A percentile compares a stretch with the other conserved stretches of the same genome.
These are phyloP conservation scores for Euleptes europaea DNA, from an alignment of 2,113 vertebrate genomes.

Conservation along the genomic window DNA sequence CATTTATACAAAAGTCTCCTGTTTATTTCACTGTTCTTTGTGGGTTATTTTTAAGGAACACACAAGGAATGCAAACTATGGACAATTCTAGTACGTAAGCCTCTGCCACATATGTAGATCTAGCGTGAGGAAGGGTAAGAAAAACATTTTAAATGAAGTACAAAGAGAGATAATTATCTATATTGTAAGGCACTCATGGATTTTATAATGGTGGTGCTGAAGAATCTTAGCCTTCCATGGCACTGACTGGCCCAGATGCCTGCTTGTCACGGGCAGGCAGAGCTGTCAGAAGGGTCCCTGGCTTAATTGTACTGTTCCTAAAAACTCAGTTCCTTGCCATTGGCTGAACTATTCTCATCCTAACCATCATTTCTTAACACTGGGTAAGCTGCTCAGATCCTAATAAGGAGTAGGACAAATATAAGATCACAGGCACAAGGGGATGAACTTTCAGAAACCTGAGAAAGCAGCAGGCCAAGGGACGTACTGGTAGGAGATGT, in stretches of 20 bases:
- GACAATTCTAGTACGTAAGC: background rate
- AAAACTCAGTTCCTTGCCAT: background rate
- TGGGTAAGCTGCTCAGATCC: background rate
- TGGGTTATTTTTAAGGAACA: background rate
- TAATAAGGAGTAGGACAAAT: background rate
- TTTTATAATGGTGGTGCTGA: background rate
- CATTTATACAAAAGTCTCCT: background rate
- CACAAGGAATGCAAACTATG: constrained; percentile 3
- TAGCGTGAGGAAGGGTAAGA: background rate
- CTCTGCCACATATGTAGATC: background rate
- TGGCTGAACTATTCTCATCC: background rate
- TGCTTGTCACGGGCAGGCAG: background rate
- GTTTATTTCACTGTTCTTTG: background rate
- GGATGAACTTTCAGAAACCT: no score
- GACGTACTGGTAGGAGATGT: background rate
- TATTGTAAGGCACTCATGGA: background rate
- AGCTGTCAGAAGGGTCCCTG: background rate
- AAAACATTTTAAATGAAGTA: background rate
- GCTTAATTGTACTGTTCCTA: background rate
- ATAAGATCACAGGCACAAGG: no score
- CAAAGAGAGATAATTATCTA: background rate
- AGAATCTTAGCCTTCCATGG: background rate
- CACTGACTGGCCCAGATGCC: background rate
- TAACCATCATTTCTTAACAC: background rate
- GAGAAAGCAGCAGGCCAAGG: no score